Evolutionary conservation across 2,888 invertebrate species (phyloP).

Genomic region (Mantis religiosa): DNA sequence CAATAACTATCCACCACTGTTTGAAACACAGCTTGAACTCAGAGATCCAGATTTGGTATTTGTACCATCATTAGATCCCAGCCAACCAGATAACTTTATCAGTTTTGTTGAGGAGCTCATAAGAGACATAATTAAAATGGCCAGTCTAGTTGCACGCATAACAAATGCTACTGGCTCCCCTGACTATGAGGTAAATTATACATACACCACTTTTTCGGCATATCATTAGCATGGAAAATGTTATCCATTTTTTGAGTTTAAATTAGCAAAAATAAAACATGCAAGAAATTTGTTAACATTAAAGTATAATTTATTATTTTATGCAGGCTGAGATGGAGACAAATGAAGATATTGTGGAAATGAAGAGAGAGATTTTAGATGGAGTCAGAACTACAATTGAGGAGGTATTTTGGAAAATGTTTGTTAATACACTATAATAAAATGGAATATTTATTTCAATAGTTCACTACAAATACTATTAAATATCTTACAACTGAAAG

Average conservation of each 20-base stretch:
- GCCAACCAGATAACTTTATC: constrained; percentile 72
- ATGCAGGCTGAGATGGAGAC: constrained; percentile 63
- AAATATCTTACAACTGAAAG: too few relatives aligned
- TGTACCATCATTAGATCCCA: constrained; percentile 77
- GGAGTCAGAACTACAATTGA: constrained; percentile 58
- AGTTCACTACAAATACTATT: too few relatives aligned
- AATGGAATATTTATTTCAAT: too few relatives aligned
- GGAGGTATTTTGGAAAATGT: constrained; percentile 33
- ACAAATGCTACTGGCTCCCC: constrained; percentile 41
- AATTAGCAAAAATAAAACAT: background rate
- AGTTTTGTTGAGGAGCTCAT: constrained; percentile 72
- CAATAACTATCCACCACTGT: constrained; percentile 71
- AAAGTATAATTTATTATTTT: background rate
- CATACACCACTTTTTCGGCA: background rate
- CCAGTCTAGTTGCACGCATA: constrained; percentile 69
- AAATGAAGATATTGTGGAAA: constrained; percentile 76
- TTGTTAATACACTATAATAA: too few relatives aligned
- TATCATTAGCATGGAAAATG: background rate
- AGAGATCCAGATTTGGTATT: constrained; percentile 80
- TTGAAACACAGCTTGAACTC: constrained; percentile 81
- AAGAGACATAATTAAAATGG: constrained; percentile 77
- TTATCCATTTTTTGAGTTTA: background rate
- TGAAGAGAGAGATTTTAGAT: constrained; percentile 77
- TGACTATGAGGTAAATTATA: constrained; percentile 27
- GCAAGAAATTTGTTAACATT: background rate